Evolutionary conservation across 2,113 vertebrate species (phyloP).

Genomic region (Silurus glanis): DNA sequence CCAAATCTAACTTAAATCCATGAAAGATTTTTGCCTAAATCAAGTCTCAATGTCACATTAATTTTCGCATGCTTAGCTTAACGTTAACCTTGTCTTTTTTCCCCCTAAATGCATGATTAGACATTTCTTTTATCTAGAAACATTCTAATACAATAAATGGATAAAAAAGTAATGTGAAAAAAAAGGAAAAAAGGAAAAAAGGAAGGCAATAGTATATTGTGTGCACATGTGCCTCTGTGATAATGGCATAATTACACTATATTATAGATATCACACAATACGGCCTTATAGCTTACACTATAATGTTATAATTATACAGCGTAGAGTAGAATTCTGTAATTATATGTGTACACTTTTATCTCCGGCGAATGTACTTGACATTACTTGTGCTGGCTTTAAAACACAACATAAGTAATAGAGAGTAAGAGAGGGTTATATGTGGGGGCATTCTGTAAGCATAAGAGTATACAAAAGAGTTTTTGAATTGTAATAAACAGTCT

Average conservation of each 20-base stretch:
- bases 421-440: neutral
- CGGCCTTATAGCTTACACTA: slow-evolving; percentile 1
- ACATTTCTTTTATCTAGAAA: neutral
- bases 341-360: neutral
- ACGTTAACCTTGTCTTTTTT: neutral
- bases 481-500: neutral
- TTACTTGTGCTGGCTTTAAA: neutral
- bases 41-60: neutral
- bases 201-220: no score
- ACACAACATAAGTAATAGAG: neutral
- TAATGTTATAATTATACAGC: slow-evolving; percentile 28
- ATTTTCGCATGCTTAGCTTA: neutral
- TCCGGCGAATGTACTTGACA: neutral
- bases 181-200: neutral
- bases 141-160: neutral
- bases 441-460: neutral
- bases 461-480: neutral
- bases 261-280: neutral
- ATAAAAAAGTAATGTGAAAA: neutral
- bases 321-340: slow-evolving; percentile 1
- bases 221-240: neutral
- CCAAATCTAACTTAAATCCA: neutral
- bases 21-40: neutral
- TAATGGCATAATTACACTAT: slow-evolving; percentile 16
- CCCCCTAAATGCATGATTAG: neutral